These are phyloP conservation scores for Bryconaethiops microstoma DNA, from an alignment of 2,797 vertebrate genomes.

Conservation along the genomic window DNA sequence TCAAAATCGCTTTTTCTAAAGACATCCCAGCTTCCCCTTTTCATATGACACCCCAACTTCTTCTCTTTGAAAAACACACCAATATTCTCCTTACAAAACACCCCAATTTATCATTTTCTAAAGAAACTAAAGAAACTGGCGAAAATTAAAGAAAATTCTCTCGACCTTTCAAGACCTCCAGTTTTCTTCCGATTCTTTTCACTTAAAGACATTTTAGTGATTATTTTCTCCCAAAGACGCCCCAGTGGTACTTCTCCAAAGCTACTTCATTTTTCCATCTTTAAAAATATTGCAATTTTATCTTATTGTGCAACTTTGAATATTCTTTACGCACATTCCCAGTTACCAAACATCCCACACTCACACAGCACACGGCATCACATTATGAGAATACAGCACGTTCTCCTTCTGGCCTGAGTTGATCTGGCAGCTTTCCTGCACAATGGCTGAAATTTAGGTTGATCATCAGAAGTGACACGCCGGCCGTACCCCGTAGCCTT, in stretches of 20 bases:
- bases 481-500: constrained; percentile 74
- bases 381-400: constrained; percentile 67
- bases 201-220: too few species aligned
- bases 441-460: constrained; percentile 78
- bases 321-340: background rate
- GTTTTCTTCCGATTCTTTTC: too few species aligned
- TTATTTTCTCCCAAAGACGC: too few species aligned
- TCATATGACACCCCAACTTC: background rate
- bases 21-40: background rate
- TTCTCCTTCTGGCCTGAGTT: constrained; percentile 67
- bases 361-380: constrained; percentile 43
- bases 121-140: too few species aligned
- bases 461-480: constrained; percentile 80
- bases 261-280: too few species aligned
- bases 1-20: background rate
- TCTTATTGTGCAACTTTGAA: background rate
- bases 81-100: background rate
- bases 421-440: constrained; percentile 74
- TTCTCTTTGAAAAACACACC: background rate
- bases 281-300: too few species aligned
- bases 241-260: too few species aligned
- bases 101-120: too few species aligned
- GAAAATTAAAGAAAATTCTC: too few species aligned
- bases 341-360: constrained; percentile 40
- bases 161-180: too few species aligned